Conservation (phyloP, 2,888 invertebrate species). For the Alloscopus bannaensis region DNA sequence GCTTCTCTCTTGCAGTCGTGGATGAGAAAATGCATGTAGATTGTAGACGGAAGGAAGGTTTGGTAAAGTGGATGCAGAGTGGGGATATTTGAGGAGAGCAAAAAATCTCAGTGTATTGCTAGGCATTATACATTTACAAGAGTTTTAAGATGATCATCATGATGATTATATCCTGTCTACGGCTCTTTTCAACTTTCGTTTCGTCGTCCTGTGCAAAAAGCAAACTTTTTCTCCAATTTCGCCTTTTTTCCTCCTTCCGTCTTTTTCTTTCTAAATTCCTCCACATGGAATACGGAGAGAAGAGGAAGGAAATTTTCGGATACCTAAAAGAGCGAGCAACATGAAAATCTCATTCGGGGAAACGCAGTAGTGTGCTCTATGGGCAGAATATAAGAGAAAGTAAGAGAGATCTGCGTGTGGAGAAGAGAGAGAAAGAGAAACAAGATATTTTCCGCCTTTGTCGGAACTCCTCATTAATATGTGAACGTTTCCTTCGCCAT, state of each 20-base stretch:
- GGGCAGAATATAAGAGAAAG: too few relatives aligned
- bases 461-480: slow-evolving; percentile 55
- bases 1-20: too few relatives aligned
- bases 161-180: slow-evolving; percentile 1
- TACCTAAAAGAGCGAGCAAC: background rate
- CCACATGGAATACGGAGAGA: background rate
- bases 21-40: too few relatives aligned
- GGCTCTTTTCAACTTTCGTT: slow-evolving; percentile 20
- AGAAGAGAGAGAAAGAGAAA: slow-evolving; percentile 9
- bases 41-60: too few relatives aligned
- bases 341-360: slow-evolving; percentile 10
- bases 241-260: slow-evolving; percentile 1
- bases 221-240: slow-evolving; percentile 13
- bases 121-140: background rate
- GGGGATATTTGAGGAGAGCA: slow-evolving; percentile 5
- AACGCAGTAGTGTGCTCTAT: too few relatives aligned
- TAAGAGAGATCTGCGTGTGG: too few relatives aligned
- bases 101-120: background rate
- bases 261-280: slow-evolving; percentile 21
- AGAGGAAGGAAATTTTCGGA: background rate
- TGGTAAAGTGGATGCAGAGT: background rate
- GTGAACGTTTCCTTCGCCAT: slow-evolving; percentile 58
- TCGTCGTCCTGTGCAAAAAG: slow-evolving; percentile 25
- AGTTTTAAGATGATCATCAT: slow-evolving; percentile 1
- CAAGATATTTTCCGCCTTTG: slow-evolving; percentile 35